phyloP scores from a whole-genome alignment of 2,113 vertebrate genomes.

The Upupa epops region DNA sequence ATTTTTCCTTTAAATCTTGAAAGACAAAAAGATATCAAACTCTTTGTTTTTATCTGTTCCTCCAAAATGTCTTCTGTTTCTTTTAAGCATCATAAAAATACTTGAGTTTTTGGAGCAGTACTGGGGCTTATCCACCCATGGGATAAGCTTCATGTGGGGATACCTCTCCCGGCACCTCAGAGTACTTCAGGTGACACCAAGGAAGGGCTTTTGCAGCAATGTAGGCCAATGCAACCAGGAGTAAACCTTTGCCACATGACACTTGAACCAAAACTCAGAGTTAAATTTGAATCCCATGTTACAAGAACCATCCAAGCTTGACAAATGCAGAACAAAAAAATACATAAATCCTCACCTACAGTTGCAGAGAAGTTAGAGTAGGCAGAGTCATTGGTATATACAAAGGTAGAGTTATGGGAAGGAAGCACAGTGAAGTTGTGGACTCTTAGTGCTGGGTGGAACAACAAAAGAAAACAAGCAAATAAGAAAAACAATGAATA shows the following conservation, averaged over 20 bases:
- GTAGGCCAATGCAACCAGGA: accelerated
- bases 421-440: slow-evolving; percentile 97
- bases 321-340: slow-evolving; percentile 32
- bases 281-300: not conserved
- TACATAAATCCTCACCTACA: slow-evolving; percentile 88
- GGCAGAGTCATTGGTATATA: slow-evolving; percentile 96
- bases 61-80: not conserved
- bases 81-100: not conserved
- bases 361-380: slow-evolving; percentile 97
- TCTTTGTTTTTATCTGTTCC: not conserved
- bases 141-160: not conserved
- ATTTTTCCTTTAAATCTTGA: not conserved
- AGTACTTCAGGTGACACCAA: not conserved
- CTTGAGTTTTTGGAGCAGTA: not conserved
- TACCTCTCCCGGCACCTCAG: not conserved
- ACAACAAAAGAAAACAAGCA: slow-evolving; percentile 73
- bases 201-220: accelerated
- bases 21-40: not conserved
- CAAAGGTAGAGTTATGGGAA: slow-evolving; percentile 93
- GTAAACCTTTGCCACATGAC: not conserved
- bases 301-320: not conserved
- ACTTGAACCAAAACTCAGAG: not conserved
- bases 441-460: slow-evolving; percentile 87
- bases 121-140: accelerated
- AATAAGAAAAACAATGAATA: slow-evolving; percentile 67